Evolutionary conservation across 1,140 invertebrate genomes (phyloP).

Genomic region (Cepaea nemoralis): DNA sequence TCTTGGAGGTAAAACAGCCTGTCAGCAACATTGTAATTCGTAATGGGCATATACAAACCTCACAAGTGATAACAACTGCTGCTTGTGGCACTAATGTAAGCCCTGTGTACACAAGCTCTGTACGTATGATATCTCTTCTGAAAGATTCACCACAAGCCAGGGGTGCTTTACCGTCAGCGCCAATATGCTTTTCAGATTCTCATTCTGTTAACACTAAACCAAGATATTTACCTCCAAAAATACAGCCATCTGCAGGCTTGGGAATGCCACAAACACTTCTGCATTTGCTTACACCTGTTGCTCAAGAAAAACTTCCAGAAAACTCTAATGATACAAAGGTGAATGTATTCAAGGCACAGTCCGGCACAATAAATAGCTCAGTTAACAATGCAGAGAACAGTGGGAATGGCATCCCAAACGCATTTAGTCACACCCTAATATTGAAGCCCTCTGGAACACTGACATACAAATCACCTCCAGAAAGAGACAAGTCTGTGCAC

Average conservation of each 20-base stretch:
- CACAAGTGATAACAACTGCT: neutral
- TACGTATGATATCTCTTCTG: neutral
- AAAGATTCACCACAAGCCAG: neutral
- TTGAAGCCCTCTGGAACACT: neutral
- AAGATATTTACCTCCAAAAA: neutral
- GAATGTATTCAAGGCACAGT: neutral
- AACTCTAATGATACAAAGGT: neutral
- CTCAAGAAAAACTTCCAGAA: neutral
- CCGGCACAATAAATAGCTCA: neutral
- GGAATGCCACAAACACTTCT: neutral
- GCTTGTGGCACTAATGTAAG: neutral
- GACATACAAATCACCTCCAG: neutral
- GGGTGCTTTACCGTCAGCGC: neutral
- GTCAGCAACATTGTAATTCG: neutral
- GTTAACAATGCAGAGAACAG: neutral
- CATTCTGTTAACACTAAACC: neutral
- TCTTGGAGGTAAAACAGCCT: slow-evolving; percentile 9
- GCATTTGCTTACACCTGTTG: neutral
- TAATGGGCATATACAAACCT: neutral
- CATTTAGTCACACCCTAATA: neutral
- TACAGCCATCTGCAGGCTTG: neutral
- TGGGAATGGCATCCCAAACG: neutral
- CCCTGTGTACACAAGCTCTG: neutral
- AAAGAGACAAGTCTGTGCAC: neutral
- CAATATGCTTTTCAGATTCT: neutral